Evolutionary conservation across 2,797 vertebrate species (phyloP), one percentile per base, ranked within the genome.

Genomic region (Esox masquinongy): DNA sequence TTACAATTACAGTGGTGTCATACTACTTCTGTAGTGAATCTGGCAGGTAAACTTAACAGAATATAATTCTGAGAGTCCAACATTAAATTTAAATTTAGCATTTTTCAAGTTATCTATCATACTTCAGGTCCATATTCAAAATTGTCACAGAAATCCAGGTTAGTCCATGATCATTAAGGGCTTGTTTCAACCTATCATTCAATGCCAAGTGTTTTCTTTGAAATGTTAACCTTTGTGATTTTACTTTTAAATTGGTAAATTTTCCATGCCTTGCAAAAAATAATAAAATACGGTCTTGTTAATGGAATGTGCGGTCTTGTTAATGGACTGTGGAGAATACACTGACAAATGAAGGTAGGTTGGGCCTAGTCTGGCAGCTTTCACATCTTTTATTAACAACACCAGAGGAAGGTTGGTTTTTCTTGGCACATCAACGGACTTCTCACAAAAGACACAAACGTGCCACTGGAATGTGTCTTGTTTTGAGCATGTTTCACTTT

Each of bases 381-480:
- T 78, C 77, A 82, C 82, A 84, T 68, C 75, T 31, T 77, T 82
- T 85, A 78, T 78, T 83, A 86, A 88, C 84, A 76, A 70, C 9
- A 16, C 26, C 68, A 19, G 24, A 79, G 78, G 77, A 72, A 59
- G 73, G 71, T 76, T 63, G 71, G 80, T 83, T 84, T 76, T 81
- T 85, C 79, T 82, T 88, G 84, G 85, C 86, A 83, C 78, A 72
- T 75, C 8, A 50, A 64, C 17, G 77, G 68, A 43, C 31, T 68
- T 74, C 70, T 77, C 77, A 77, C 73, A 83, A 74, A 80, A 83
- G 83, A 81, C 79, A 86, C 19, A 9, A 59, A 59, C 56, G 22
- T 73, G 64, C 83, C 80, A 79, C 74, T 73, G 50, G 77, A 75
- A 79, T 77, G 80, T 71, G 85, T 86, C 79, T 80, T 67, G 81